Percentiles rank a stretch among this genome's conserved stretches.
phyloP scores from a whole-genome alignment of 2,888 invertebrate species.

The Callimorpha dominula region DNA sequence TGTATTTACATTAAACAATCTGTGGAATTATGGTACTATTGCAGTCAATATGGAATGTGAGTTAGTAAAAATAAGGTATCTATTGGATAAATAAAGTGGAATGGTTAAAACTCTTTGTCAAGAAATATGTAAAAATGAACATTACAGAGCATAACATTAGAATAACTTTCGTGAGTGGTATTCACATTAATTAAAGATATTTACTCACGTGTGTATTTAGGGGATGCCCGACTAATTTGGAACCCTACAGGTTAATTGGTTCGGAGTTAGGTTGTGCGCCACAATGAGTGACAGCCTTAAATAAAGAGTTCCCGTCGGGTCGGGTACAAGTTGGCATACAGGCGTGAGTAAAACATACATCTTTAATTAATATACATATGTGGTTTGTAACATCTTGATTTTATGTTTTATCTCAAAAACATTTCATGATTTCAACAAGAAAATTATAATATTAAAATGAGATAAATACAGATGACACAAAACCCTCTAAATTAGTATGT shows the following conservation, averaged over 20 bases:
- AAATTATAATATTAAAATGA: constrained; percentile 1
- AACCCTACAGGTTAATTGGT: too few relatives aligned
- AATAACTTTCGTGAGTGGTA: too few relatives aligned
- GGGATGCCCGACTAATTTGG: too few relatives aligned
- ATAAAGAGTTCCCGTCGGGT: background rate
- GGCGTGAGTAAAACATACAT: background rate
- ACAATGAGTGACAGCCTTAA: too few relatives aligned
- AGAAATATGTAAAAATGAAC: constrained; percentile 19
- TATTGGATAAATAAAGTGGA: constrained; percentile 66
- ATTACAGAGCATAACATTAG: too few relatives aligned
- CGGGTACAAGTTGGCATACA: background rate
- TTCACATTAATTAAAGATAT: too few relatives aligned
- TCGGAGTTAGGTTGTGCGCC: too few relatives aligned
- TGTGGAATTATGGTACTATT: constrained; percentile 73
- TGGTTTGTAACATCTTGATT: background rate
- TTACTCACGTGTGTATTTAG: too few relatives aligned
- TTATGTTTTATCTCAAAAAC: background rate
- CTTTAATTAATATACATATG: background rate
- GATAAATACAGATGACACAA: constrained; percentile 22
- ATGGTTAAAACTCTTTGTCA: constrained; percentile 67
- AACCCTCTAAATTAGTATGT: constrained; percentile 51
- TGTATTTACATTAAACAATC: constrained; percentile 48
- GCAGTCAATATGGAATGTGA: constrained; percentile 79
- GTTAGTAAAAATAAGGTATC: constrained; percentile 50
- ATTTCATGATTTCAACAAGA: background rate